Evolutionary conservation across 2,113 vertebrate species (phyloP), one percentile per base, ranked within the genome.

Genomic region (Ranitomeya variabilis): DNA sequence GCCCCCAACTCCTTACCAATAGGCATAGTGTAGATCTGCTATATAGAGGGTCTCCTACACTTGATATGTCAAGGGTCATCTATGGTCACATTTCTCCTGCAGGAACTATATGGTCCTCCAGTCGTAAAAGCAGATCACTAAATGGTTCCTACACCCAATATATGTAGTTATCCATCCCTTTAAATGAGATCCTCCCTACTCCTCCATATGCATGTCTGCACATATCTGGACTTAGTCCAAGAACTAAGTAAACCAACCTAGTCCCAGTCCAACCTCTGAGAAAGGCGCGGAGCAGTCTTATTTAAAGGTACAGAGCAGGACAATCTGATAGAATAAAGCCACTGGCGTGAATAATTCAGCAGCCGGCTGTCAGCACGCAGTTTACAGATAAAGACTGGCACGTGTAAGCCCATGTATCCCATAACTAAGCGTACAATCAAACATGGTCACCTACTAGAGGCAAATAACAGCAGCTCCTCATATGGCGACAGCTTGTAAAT

Each of bases 291-390:
- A 2, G 26, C 26, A 15, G 62, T 76, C 73, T 52, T 76, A 76
- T 51, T 76, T 76, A 76, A 31, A 76, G 45, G 37, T 11, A 76
- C 73, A 76, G 73, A 76, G 8, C 45, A 21, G 45, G 45, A 5
- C 51, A 76, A 89, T 57, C 66, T 81, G 54, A 57, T 67, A 81
- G 54, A 60, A 21, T 51, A 66, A 16, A 71, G 79, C 31, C 26
- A 74, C 59, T 59, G 60, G 66, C 23, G 64, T 87, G 21, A 87
- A 87, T 87, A 23, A 87, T 87, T 87, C 86, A 87, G 66, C 52
- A 60, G 7, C 19, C 13, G 7, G 64, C 86, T 87, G 86, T 87
- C 86, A 87, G 19, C 77, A 31, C 12, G 52, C 60, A 26, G 59
- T 80, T 87, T n/a, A 87, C 31, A 87, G 86, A 79, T 76, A 80